These are phyloP conservation scores for Belgica antarctica DNA, from an alignment of 2,888 invertebrate species.

Conservation along the genomic window DNA sequence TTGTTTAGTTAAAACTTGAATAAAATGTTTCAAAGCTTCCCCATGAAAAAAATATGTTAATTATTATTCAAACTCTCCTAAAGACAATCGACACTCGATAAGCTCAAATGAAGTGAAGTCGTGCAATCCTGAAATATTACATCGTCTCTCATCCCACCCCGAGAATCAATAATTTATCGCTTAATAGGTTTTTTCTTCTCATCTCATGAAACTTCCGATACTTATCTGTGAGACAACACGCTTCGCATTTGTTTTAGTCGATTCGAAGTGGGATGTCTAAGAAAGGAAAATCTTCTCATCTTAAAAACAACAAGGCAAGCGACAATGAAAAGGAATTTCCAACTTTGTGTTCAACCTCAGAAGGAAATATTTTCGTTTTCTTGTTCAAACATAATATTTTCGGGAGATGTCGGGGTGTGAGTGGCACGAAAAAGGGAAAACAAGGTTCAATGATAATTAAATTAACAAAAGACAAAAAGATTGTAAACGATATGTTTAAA, in stretches of 20 bases:
- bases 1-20: too few species aligned
- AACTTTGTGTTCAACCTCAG: conserved; percentile 23
- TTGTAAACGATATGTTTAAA: conserved; percentile 27
- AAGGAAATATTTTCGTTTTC: conserved; percentile 18
- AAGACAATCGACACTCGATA: too few species aligned
- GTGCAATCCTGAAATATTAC: too few species aligned
- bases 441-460: conserved; percentile 29
- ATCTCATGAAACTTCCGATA: conserved; percentile 10
- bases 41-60: too few species aligned
- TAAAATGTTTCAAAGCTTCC: too few species aligned
- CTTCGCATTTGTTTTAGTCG: conserved; percentile 6
- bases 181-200: background rate
- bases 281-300: background rate
- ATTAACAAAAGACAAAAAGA: conserved; percentile 26
- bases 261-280: background rate
- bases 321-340: conserved; percentile 5
- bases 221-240: conserved; percentile 4
- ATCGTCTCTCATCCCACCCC: background rate
- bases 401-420: background rate
- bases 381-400: background rate
- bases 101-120: too few species aligned
- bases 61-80: too few species aligned
- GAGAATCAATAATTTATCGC: conserved; percentile 22
- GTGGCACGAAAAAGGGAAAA: conserved; percentile 7
- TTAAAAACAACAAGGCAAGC: background rate